Base-by-base conservation (phyloP, 2,113 vertebrate genomes). In the Cyprinodon variegatus region DNA sequence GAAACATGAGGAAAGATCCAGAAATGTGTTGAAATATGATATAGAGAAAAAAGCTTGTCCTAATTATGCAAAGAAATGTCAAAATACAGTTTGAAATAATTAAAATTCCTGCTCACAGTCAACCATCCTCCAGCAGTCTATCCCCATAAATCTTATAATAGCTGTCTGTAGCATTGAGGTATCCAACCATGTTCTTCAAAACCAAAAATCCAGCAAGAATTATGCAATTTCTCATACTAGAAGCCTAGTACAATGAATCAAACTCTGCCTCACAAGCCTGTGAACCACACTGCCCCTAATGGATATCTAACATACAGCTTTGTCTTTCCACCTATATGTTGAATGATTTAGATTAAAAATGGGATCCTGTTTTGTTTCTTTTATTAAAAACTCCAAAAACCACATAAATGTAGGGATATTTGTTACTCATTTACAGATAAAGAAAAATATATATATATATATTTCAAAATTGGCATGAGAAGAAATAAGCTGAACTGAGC, bases 241-340 rank as follows among this genome's bases (percentile, higher is more conserved):
- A 70, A 61, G 10, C 39, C 20, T 11, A 7, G 7, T 20, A 38
- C 22, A 38, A 29, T 65, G 57, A n/a, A 70, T 75, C 15, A 48
- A 69, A 57, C 59, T 37, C 61, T 69, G 73, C 64, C 70, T 70
- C 63, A 68, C 2, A 53, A 45, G 77, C 61, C 70, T 63, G 64
- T 81, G 85, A 74, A 79, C 78, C 80, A 85, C 82, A 90, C 83
- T 89, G 87, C 79, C 83, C 84, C 86, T 90, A 59, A 78, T 87
- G 86, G 90, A 76, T 61, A 37, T 74, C 65, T 61, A 40, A 70
- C 71, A 84, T 65, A 89, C 15, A 86, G 74, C 84, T 78, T 53
- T 15, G 39, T 77, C 70, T 84, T 72, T 69, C 10, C 61, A 72
- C 67, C 53, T 64, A 48, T 12, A 14, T 13, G 3, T 67, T 82